Percentiles rank a stretch among this genome's conserved stretches.
Evolutionary conservation across 2,113 vertebrate species (phyloP).

Genomic region (Austrofundulus limnaeus): DNA sequence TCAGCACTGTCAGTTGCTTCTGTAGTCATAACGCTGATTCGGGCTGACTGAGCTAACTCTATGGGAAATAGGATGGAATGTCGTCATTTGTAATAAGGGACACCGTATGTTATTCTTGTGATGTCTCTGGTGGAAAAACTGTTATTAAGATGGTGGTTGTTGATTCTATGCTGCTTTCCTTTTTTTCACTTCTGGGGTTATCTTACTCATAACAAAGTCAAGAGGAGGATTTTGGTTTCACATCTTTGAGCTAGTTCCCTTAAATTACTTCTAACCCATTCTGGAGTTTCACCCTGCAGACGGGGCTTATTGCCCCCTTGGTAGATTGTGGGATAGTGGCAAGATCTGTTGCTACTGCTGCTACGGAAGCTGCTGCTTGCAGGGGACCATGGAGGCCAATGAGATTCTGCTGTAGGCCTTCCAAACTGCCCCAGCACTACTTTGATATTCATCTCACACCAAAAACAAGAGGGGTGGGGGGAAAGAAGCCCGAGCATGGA

Average conservation of each 20-base stretch:
- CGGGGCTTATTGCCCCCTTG: constrained; percentile 40
- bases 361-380: constrained; percentile 49
- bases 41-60: constrained; percentile 35
- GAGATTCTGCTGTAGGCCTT: constrained; percentile 85
- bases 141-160: constrained; percentile 59
- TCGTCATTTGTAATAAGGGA: constrained; percentile 58
- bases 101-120: constrained; percentile 27
- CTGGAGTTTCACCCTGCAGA: constrained; percentile 54
- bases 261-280: constrained; percentile 63
- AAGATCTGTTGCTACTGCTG: constrained; percentile 43
- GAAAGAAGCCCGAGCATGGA: constrained; percentile 74
- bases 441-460: constrained; percentile 92
- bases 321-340: constrained; percentile 63
- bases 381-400: constrained; percentile 68
- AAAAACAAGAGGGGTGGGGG: constrained; percentile 84
- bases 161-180: constrained; percentile 45
- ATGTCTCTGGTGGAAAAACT: constrained; percentile 44
- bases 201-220: constrained; percentile 67
- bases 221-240: constrained; percentile 69
- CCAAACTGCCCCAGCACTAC: constrained; percentile 79
- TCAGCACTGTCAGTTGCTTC: constrained; percentile 43
- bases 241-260: constrained; percentile 58
- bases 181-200: constrained; percentile 54
- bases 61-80: constrained; percentile 42
- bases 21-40: constrained; percentile 66